Percentiles rank a stretch among this genome's conserved stretches.
Conservation (phyloP, 2,888 invertebrate genomes). For the Flexamia atlantica region DNA sequence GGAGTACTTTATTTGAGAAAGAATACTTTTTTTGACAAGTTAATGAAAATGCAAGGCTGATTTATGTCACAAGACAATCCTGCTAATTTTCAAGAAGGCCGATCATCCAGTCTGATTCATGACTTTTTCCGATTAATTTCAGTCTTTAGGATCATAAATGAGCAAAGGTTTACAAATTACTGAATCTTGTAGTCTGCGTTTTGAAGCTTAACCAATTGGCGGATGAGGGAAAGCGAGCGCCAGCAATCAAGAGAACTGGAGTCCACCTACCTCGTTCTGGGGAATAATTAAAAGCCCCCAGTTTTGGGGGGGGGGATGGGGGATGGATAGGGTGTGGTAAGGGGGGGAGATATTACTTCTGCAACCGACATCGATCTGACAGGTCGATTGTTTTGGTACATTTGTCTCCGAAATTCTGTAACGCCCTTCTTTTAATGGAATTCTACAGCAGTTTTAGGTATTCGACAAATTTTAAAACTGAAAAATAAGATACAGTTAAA, state of each 20-base stretch:
- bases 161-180: too few species aligned
- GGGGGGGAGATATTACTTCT: conserved; percentile 1
- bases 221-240: neutral
- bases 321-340: neutral
- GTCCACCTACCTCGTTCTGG: conserved; percentile 3
- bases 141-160: too few species aligned
- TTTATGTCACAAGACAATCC: too few species aligned
- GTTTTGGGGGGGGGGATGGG: neutral
- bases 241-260: conserved; percentile 26
- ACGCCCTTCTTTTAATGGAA: neutral
- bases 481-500: too few species aligned
- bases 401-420: neutral
- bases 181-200: neutral
- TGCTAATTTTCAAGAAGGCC: too few species aligned
- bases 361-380: neutral
- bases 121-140: too few species aligned
- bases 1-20: too few species aligned
- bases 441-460: too few species aligned
- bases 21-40: too few species aligned
- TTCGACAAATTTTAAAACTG: too few species aligned
- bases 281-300: conserved; percentile 29
- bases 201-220: neutral
- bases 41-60: too few species aligned
- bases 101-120: too few species aligned
- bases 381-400: neutral